Evolutionary conservation across 2,888 invertebrate genomes (phyloP), one percentile per base, ranked within the genome.

Genomic region (Gryllus longicercus): DNA sequence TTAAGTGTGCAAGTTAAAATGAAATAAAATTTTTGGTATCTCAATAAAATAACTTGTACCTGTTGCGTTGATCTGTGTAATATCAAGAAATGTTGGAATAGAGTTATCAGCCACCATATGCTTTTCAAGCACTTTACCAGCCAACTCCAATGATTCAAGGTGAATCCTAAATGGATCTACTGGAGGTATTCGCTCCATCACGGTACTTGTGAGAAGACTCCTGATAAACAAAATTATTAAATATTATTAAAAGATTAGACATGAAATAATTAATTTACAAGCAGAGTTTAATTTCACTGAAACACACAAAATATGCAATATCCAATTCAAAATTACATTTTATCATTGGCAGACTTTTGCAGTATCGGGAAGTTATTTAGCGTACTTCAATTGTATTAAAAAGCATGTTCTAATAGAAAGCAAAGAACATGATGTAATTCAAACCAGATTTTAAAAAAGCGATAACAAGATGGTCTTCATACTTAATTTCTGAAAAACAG

Each of bases 51-150:
- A 38, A 38, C 5, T 38, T 38, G 3, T 63, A 63, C 63, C 63
- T 18, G 63, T n/a, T 18, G 14, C n/a, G 14, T 14, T 63, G 14
- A 86, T 86, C 84, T 88, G 86, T 84, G 90, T 87, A 51, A 88
- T 86, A 88, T 93, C 93, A 82, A 92, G 88, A 85, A 94, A 89
- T 75, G 91, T 91, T 84, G 94, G 93, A 86, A 93, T 93, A 86
- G 90, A 90, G 87, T 90, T 92, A 86, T 95, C 95, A 80, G 89
- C 88, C 81, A 87, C 87, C 83, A 94, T 90, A 84, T 93, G 93
- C 87, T 92, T 93, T 86, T 96, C 96, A 74, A 96, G 88, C 87
- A 93, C 93, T 86, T 92, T 92, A 75, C 94, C 94, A 78, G 95
- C 95, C 84, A 93, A 88, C 87, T 95, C 95, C 84, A 95, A 88